phyloP scores from a whole-genome alignment of 1,140 invertebrate genomes.

The Panagrolaimus sp. region DNA sequence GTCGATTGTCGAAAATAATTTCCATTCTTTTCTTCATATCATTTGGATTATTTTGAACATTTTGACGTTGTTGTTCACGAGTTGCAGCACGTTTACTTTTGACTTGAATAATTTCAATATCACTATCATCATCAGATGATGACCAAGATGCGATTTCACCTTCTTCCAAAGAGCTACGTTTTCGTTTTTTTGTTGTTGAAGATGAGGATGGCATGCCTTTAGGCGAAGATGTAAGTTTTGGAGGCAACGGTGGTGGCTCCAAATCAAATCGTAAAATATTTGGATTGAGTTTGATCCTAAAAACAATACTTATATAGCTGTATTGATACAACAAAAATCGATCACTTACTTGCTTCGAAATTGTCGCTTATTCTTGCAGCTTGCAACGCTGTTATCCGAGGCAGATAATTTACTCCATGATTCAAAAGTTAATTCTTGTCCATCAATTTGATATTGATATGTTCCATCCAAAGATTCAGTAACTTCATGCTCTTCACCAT shows the following conservation, averaged over 20 bases:
- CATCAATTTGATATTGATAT: neutral
- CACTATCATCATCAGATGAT: neutral
- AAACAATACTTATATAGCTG: neutral
- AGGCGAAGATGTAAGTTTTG: neutral
- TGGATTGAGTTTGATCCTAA: neutral
- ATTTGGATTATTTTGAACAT: neutral
- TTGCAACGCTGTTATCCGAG: neutral
- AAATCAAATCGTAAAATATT: neutral
- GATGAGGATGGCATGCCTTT: too few species aligned
- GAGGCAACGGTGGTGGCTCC: neutral
- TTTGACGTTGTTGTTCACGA: neutral
- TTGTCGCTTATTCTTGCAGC: neutral
- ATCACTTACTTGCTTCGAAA: neutral
- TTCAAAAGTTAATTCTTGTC: neutral
- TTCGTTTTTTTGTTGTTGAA: conserved; percentile 3
- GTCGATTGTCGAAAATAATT: neutral
- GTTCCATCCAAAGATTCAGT: neutral
- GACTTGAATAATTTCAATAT: neutral
- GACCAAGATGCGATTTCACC: neutral
- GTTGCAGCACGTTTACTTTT: neutral
- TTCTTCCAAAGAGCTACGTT: neutral
- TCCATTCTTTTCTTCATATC: neutral
- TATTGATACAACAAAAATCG: too few species aligned
- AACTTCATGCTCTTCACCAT: neutral
- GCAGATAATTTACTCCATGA: neutral